Evolutionary conservation across 2,888 invertebrate genomes (phyloP).

Genomic region (Scaptomyza flava): DNA sequence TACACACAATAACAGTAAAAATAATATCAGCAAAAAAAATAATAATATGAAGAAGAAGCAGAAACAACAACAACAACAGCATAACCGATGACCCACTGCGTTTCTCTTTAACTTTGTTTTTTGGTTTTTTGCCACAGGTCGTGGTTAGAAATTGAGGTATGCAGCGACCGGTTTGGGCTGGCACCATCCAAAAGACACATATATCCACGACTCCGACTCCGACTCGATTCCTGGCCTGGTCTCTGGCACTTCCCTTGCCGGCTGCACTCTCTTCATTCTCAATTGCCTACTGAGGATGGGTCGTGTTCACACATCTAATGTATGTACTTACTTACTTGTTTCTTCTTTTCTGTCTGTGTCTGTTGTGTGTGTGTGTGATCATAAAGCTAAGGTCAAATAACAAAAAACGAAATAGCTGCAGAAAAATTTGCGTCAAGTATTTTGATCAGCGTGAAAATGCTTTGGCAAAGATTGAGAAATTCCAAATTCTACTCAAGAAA

Average conservation of each 20-base stretch:
- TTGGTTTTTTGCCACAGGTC: slow-evolving; percentile 68
- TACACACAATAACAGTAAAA: slow-evolving; percentile 32
- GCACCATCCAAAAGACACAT: slow-evolving; percentile 60
- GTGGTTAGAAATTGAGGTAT: slow-evolving; percentile 79
- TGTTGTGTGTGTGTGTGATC: slow-evolving; percentile 40
- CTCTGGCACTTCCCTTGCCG: slow-evolving; percentile 35
- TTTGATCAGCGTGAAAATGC: slow-evolving; percentile 58
- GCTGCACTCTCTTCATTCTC: slow-evolving; percentile 25
- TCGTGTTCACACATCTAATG: slow-evolving; percentile 74
- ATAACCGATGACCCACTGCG: slow-evolving; percentile 82
- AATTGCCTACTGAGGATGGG: slow-evolving; percentile 41
- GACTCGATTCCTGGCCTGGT: slow-evolving; percentile 60
- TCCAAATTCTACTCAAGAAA: slow-evolving; percentile 1
- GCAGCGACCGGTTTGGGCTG: slow-evolving; percentile 77
- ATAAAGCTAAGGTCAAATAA: slow-evolving; percentile 69
- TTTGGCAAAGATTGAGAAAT: slow-evolving; percentile 17
- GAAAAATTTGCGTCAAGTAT: slow-evolving; percentile 61
- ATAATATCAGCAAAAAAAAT: slow-evolving; percentile 33
- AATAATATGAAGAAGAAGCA: slow-evolving; percentile 22
- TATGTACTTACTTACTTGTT: slow-evolving; percentile 64
- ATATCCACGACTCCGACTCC: slow-evolving; percentile 45
- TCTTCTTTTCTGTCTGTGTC: not conserved
- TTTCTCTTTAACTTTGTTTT: slow-evolving; percentile 54
- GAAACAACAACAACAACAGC: slow-evolving; percentile 31
- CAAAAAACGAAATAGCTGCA: slow-evolving; percentile 21